Percentiles rank a stretch among this genome's conserved stretches.
Evolutionary conservation across 2,797 vertebrate genomes (phyloP).

Genomic region (Anguilla obscura): DNA sequence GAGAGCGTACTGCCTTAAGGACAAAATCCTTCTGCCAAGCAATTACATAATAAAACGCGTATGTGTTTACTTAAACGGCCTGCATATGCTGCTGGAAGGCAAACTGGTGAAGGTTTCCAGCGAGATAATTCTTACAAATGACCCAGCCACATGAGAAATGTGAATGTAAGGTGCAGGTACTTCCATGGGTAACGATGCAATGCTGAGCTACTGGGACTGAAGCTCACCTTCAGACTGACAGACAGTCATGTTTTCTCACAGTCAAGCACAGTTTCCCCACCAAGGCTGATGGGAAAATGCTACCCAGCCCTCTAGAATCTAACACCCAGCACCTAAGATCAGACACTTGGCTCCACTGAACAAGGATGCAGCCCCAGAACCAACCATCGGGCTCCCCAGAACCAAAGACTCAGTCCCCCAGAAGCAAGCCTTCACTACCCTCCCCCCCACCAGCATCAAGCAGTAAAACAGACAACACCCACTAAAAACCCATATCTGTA

Average conservation of each 20-base stretch:
- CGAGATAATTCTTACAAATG: neutral
- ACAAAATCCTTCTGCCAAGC: neutral
- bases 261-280: neutral
- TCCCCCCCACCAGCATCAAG: neutral
- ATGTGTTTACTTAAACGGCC: neutral
- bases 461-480: neutral
- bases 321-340: neutral
- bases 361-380: neutral
- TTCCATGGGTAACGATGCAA: neutral
- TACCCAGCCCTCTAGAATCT: neutral
- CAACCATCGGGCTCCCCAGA: neutral
- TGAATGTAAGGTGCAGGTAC: neutral
- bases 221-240: neutral
- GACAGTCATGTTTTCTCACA: neutral
- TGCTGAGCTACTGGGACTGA: neutral
- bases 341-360: neutral
- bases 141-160: neutral
- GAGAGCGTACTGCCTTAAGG: neutral
- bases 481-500: neutral
- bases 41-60: neutral
- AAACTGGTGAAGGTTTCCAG: neutral
- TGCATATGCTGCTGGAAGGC: slow-evolving; percentile 7
- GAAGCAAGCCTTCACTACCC: neutral
- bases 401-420: neutral
- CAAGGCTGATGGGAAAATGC: neutral